Percentiles rank a stretch among this genome's conserved stretches.
phyloP scores from a whole-genome alignment of 2,113 vertebrate genomes.

The Polypterus senegalus region DNA sequence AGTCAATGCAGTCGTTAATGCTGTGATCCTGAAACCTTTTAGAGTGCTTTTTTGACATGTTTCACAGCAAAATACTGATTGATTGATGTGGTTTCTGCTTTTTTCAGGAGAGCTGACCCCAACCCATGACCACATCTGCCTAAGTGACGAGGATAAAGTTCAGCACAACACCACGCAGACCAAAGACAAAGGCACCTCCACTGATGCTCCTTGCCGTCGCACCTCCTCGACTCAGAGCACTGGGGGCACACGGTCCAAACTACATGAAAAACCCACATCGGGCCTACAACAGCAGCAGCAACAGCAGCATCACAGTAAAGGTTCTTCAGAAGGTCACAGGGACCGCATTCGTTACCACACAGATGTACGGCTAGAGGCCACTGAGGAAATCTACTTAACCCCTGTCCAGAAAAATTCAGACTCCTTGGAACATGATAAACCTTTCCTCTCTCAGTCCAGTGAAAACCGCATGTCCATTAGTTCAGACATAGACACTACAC shows the following conservation, averaged over 20 bases:
- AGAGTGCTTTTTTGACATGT: too few relatives aligned
- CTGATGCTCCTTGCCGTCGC: slow-evolving; percentile 70
- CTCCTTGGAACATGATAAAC: slow-evolving; percentile 56
- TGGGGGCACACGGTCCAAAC: slow-evolving; percentile 28
- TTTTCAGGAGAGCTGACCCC: slow-evolving; percentile 71
- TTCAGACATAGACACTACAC: slow-evolving; percentile 72
- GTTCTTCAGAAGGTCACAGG: slow-evolving; percentile 46
- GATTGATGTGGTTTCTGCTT: not conserved
- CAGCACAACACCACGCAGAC: slow-evolving; percentile 67
- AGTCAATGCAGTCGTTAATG: too few relatives aligned
- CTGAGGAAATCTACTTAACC: slow-evolving; percentile 91
- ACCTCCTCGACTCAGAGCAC: slow-evolving; percentile 56
- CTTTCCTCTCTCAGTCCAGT: slow-evolving; percentile 65
- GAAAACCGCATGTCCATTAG: slow-evolving; percentile 86
- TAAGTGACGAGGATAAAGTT: slow-evolving; percentile 83
- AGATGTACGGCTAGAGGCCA: slow-evolving; percentile 75
- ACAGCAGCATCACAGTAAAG: slow-evolving; percentile 43
- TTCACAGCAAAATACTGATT: too few relatives aligned
- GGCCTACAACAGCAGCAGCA: slow-evolving; percentile 29
- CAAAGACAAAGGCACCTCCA: slow-evolving; percentile 89
- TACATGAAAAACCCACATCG: slow-evolving; percentile 39
- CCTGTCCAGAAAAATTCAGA: slow-evolving; percentile 77
- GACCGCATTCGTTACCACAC: slow-evolving; percentile 82
- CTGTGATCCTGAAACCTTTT: too few relatives aligned
- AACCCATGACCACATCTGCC: slow-evolving; percentile 78